A percentile compares a stretch with the other conserved stretches of the same genome.
These are phyloP conservation scores for Enteromius treurensis DNA, from an alignment of 2,797 vertebrate genomes.

Conservation along the genomic window DNA sequence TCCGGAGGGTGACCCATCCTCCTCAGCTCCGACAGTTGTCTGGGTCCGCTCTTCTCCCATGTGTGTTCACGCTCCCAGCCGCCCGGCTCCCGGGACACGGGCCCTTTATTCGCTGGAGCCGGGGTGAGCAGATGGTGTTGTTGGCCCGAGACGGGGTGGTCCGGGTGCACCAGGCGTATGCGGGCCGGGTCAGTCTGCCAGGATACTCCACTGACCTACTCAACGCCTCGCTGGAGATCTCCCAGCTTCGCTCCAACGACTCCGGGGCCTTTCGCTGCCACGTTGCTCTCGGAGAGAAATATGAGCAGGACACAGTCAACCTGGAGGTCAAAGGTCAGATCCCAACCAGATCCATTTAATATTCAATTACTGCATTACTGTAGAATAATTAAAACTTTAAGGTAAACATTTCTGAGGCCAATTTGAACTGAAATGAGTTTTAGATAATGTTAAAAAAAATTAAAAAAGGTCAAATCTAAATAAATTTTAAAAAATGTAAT, in stretches of 20 bases:
- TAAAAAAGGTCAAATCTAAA: too few species aligned
- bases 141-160: conserved; percentile 80
- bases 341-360: neutral
- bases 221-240: conserved; percentile 88
- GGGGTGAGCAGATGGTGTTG: conserved; percentile 81
- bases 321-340: conserved; percentile 91
- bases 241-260: conserved; percentile 85
- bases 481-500: too few species aligned
- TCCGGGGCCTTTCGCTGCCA: conserved; percentile 90
- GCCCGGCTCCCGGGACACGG: conserved; percentile 67
- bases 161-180: conserved; percentile 87
- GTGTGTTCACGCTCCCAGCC: conserved; percentile 81
- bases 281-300: conserved; percentile 86
- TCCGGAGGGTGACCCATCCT: conserved; percentile 81
- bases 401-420: too few species aligned
- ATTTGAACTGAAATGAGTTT: too few species aligned
- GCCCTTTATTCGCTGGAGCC: conserved; percentile 89
- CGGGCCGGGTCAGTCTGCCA: conserved; percentile 84
- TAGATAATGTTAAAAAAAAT: too few species aligned
- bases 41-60: conserved; percentile 84
- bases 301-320: conserved; percentile 88
- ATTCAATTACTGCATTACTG: neutral
- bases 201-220: conserved; percentile 78
- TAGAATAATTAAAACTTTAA: too few species aligned
- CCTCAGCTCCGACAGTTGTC: conserved; percentile 78